Evolutionary conservation across 2,888 invertebrate genomes (phyloP).

Genomic region (Drosophila phalerata): DNA sequence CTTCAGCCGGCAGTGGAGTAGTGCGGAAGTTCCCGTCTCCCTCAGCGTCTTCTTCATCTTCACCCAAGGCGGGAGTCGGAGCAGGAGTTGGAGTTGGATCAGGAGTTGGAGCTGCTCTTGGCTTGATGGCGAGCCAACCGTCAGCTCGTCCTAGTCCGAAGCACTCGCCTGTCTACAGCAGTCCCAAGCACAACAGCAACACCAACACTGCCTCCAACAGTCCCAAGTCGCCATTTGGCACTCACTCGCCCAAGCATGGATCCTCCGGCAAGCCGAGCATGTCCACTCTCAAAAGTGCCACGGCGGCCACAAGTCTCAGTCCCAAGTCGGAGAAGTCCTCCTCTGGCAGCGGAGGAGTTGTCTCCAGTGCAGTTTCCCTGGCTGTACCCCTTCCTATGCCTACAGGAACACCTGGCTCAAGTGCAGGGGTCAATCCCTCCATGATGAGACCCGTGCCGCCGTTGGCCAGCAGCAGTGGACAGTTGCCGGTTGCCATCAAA

Average conservation of each 20-base stretch:
- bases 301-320: constrained; percentile 82
- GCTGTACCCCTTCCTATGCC: constrained; percentile 12
- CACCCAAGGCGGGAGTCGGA: constrained; percentile 76
- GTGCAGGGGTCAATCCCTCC: constrained; percentile 30
- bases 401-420: constrained; percentile 1
- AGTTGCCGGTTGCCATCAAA: constrained; percentile 37
- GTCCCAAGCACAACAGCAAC: constrained; percentile 90
- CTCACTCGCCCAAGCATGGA: constrained; percentile 92
- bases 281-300: constrained; percentile 93
- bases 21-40: constrained; percentile 89
- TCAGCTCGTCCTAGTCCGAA: constrained; percentile 88
- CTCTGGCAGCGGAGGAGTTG: constrained; percentile 20
- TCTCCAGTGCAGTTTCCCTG: constrained; percentile 4
- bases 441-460: constrained; percentile 85
- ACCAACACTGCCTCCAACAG: constrained; percentile 91
- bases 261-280: constrained; percentile 94
- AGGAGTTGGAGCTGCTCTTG: constrained; percentile 48
- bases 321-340: constrained; percentile 80
- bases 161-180: constrained; percentile 86
- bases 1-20: constrained; percentile 87
- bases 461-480: constrained; percentile 77
- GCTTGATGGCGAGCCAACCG: constrained; percentile 64
- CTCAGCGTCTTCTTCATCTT: constrained; percentile 82
- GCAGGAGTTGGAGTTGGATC: constrained; percentile 24
- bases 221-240: constrained; percentile 91